Base-by-base conservation (phyloP, 2,113 vertebrate genomes). In the Gavia stellata region DNA sequence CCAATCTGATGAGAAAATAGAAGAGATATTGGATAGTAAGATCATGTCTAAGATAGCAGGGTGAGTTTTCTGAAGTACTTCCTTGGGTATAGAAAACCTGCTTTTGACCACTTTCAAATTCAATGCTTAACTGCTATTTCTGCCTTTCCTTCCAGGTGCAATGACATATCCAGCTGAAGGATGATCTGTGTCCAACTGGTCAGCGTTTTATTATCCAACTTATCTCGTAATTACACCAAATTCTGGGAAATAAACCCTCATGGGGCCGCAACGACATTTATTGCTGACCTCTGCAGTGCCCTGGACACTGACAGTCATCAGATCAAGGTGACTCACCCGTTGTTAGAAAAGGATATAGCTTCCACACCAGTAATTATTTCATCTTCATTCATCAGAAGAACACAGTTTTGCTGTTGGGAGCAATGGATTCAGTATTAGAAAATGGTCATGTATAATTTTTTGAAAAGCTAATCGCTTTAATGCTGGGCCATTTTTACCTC, bases 31-130 rank as follows among this genome's bases (percentile, higher is more conserved):
- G 38, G 18, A 6, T 0, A 34, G 65, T 3, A 25, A 33, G 55
- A 3, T 6, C 36, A 6, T 0, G 1, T n/a, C 61, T 10, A 1
- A 45, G 28, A 31, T 1, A n/a, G n/a, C 2, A 10, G 49, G 12
- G 9, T 4, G 47, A 34, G 29, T 8, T 34, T 56, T 10, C 55
- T 40, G 38, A 17, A 49, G 61, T 12, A 5, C 7, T 12, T 29
- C 47, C 34, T 24, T 31, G 36, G 20, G 12, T 25, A 3, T 1
- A 52, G 40, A 74, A 72, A 21, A 31, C 31, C 68, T 17, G 20
- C 10, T 52, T 56, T 61, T 38, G 86, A 31, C n/a, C 67, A 36
- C 53, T 63, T 56, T 2, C 47, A 36, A 24, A 58, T 55, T 45
- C 36, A 44, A 3, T 11, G 52, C 36, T 25, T 15, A 38, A 6